These are phyloP conservation scores for Styela clava DNA, from an alignment of 23 tunicate species.

Conservation along the genomic window DNA sequence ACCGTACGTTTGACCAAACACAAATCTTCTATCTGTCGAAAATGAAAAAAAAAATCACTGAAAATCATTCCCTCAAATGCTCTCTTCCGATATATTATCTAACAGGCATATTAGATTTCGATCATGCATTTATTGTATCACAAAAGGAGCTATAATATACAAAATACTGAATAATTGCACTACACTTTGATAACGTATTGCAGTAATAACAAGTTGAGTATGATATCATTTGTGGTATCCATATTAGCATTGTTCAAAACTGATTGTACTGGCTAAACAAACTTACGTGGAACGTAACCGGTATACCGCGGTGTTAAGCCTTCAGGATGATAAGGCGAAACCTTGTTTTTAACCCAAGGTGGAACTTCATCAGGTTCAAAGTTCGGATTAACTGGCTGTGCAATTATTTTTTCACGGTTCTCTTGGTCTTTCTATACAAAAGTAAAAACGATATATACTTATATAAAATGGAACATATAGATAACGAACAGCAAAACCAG, in stretches of 20 bases:
- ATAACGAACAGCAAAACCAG: not conserved
- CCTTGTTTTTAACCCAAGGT: conserved; percentile 11
- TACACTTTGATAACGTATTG: no score
- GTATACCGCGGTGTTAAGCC: conserved; percentile 24
- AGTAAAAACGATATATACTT: not conserved
- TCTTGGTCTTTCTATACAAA: conserved; percentile 11
- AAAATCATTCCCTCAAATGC: not conserved
- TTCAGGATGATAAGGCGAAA: conserved; percentile 3
- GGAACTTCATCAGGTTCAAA: conserved; percentile 20
- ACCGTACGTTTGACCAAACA: conserved; percentile 26
- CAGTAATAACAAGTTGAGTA: no score
- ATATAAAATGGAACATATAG: not conserved
- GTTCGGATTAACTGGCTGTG: conserved; percentile 4
- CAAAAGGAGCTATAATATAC: no score
- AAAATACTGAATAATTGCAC: no score
- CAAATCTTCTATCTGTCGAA: conserved; percentile 20
- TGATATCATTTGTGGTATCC: no score
- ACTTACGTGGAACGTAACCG: conserved; percentile 33
- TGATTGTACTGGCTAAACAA: no score
- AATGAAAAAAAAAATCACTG: not conserved
- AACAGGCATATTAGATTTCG: not conserved
- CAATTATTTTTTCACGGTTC: not conserved
- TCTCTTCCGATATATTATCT: not conserved
- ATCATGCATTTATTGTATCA: not conserved
- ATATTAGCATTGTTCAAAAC: no score